Evolutionary conservation across 2,797 vertebrate genomes (phyloP).

Genomic region (Myotis myotis): DNA sequence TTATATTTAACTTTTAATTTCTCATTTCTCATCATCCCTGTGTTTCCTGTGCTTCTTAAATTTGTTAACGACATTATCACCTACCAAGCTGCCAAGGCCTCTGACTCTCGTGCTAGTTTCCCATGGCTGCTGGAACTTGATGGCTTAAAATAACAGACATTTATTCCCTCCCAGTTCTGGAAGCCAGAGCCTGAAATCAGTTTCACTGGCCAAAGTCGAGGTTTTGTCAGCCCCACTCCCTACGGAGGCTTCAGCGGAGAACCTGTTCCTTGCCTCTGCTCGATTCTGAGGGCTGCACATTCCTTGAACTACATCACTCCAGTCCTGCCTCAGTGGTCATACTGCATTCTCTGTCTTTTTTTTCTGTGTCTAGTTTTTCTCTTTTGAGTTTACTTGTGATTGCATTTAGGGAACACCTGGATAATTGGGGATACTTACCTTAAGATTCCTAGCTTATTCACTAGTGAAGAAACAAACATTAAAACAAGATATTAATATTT

Average conservation of each 20-base stretch:
- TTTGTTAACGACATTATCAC: background rate
- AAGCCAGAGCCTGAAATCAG: background rate
- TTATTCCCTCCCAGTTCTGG: background rate
- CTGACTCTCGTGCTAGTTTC: background rate
- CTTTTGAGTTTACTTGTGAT: background rate
- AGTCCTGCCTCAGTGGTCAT: background rate
- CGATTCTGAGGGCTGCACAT: background rate
- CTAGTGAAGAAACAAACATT: too few relatives aligned
- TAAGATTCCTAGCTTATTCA: background rate
- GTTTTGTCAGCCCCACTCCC: background rate
- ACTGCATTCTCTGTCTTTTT: background rate
- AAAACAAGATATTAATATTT: too few relatives aligned
- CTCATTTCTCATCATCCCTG: background rate
- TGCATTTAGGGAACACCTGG: background rate
- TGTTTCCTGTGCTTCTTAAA: background rate
- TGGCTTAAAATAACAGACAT: background rate
- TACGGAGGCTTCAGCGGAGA: background rate
- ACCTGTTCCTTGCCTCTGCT: background rate
- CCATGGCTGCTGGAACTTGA: background rate
- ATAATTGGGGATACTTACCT: background rate
- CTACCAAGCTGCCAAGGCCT: background rate
- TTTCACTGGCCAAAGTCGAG: background rate
- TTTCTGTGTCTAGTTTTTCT: background rate
- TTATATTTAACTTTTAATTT: conserved; percentile 12
- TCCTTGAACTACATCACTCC: background rate